Evolutionary conservation across 1,140 invertebrate genomes (phyloP), one percentile per base, ranked within the genome.

Genomic region (Pristionchus pacificus): DNA sequence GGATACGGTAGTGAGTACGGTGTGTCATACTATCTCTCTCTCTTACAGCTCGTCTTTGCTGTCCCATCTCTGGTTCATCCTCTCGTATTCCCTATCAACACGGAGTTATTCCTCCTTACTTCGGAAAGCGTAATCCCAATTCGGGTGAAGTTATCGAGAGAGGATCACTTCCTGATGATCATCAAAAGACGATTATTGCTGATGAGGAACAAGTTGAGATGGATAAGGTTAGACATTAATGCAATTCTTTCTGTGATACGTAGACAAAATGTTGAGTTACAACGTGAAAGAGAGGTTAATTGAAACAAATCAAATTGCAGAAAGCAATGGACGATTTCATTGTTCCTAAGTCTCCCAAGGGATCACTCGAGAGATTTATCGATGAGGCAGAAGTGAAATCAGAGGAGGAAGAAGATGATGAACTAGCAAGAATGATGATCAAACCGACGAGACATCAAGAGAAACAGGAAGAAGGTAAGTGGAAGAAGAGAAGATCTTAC

Each of bases 101-200:
- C 10, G 75, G 67, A n/a, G 70, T 76, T 15, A 71, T 79, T 60
- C 74, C 81, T 3, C 80, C 80, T 24, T 80, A 81, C 64, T 78
- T 83, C 62, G 80, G 80, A 28, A 55, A 62, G 28, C 68, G 79
- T 19, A 38, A 60, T 30, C 19, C 79, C 27, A 83, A 81, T 62
- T 79, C 79, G 19, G 79, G 78, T 27, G 79, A 80, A 60, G 79
- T 81, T 19, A 70, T 80, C 58, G 78, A 75, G 14, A 70, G 78
- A 27, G 74, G 74, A 19, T 80, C 80, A 25, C 69, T 79, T 0
- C 79, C 79, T n/a, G 75, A 65, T n/a, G 79, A 80, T 32, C 65
- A 66, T 25, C 31, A 66, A 38, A 2, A 49, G 2, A 49, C n/a
- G 30, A 30, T 38, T 15, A 3, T 55, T 13, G n/a, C 31, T 60